Conservation (phyloP, 2,888 invertebrate species). For the Polyommatus icarus region DNA sequence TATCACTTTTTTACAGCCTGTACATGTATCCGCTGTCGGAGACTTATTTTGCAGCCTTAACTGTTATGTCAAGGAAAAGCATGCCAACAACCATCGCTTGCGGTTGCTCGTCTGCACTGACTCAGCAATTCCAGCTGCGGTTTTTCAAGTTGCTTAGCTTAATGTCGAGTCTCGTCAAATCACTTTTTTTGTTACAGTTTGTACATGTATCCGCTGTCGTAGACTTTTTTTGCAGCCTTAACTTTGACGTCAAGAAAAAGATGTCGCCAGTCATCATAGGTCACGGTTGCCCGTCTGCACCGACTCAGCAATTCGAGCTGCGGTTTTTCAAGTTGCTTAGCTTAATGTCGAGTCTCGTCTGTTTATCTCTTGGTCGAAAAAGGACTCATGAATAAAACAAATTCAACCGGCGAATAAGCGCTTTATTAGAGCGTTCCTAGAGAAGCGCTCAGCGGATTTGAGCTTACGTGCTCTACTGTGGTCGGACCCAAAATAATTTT, state of each 20-base stretch:
- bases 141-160: constrained; percentile 37
- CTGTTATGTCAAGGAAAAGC: too few species aligned
- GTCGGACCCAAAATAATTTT: constrained; percentile 20
- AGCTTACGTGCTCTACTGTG: constrained; percentile 24
- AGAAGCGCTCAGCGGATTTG: constrained; percentile 32
- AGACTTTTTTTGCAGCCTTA: too few species aligned
- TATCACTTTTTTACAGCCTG: too few species aligned
- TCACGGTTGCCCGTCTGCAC: background rate
- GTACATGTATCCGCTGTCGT: too few species aligned
- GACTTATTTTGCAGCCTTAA: too few species aligned
- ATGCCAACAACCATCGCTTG: background rate
- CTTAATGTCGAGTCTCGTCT: constrained; percentile 39
- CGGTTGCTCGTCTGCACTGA: background rate
- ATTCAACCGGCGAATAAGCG: constrained; percentile 40
- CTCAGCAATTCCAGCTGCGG: constrained; percentile 9
- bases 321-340: constrained; percentile 36
- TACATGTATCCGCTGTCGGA: too few species aligned
- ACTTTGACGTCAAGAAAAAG: too few species aligned
- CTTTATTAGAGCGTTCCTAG: constrained; percentile 36
- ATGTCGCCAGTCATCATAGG: background rate
- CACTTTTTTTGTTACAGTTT: too few species aligned
- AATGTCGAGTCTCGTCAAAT: constrained; percentile 39
- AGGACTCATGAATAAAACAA: constrained; percentile 45
- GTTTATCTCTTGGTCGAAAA: constrained; percentile 39
- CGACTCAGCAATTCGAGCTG: background rate